These are phyloP conservation scores for Cyprinodon diabolis DNA, from an alignment of 2,797 vertebrate genomes.

Conservation along the genomic window DNA sequence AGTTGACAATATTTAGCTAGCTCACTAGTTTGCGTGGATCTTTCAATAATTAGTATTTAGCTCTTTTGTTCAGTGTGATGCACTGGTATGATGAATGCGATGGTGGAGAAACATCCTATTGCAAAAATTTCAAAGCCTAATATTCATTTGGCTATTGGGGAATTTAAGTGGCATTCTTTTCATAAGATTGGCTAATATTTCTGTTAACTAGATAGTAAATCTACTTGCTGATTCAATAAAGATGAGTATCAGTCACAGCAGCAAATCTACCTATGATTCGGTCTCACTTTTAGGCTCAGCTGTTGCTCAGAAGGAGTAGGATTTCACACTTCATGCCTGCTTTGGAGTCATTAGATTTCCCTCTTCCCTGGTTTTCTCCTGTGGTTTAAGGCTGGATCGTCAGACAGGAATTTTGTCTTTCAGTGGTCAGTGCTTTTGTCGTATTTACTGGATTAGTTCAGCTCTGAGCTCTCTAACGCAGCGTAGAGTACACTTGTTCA, in stretches of 20 bases:
- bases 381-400: slow-evolving; percentile 70
- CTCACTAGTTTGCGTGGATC: slow-evolving; percentile 73
- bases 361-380: slow-evolving; percentile 62
- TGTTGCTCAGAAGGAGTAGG: slow-evolving; percentile 52
- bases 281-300: slow-evolving; percentile 60
- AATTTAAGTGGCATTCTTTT: slow-evolving; percentile 65
- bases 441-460: slow-evolving; percentile 79
- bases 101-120: slow-evolving; percentile 59
- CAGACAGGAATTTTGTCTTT: slow-evolving; percentile 57
- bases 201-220: slow-evolving; percentile 63
- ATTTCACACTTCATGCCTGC: slow-evolving; percentile 78
- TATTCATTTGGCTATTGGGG: slow-evolving; percentile 66
- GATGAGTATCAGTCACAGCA: slow-evolving; percentile 43
- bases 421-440: slow-evolving; percentile 67
- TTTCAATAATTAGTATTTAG: slow-evolving; percentile 75
- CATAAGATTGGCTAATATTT: slow-evolving; percentile 55
- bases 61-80: slow-evolving; percentile 75
- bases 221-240: slow-evolving; percentile 67
- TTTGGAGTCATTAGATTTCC: slow-evolving; percentile 74
- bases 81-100: slow-evolving; percentile 67
- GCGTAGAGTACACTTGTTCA: slow-evolving; percentile 62
- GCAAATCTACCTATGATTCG: slow-evolving; percentile 29
- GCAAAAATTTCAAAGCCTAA: slow-evolving; percentile 60
- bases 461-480: slow-evolving; percentile 70
- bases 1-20: slow-evolving; percentile 76